Evolutionary conservation across 1,140 invertebrate genomes (phyloP).

Genomic region (Nilaparvata lugens): DNA sequence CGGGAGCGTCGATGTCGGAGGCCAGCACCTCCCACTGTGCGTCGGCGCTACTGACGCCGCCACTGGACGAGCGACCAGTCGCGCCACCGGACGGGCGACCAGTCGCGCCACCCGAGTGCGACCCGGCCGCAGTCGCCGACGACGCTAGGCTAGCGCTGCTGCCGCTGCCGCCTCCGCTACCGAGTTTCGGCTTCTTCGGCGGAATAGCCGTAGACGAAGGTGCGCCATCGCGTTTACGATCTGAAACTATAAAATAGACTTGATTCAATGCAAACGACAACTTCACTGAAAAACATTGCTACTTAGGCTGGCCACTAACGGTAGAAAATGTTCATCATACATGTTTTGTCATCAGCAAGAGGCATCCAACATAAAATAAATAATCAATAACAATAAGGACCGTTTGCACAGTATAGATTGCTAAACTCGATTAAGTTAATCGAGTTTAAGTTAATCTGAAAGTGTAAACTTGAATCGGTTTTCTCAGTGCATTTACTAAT

Average conservation of each 20-base stretch:
- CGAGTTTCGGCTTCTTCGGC: slow-evolving; percentile 39
- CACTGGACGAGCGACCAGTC: slow-evolving; percentile 12
- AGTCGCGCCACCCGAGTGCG: background rate
- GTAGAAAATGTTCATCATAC: too few relatives aligned
- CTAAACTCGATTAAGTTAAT: too few relatives aligned
- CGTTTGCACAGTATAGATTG: too few relatives aligned
- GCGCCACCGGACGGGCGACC: slow-evolving; percentile 21
- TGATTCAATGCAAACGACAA: slow-evolving; percentile 29
- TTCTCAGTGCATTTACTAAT: too few relatives aligned
- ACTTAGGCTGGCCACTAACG: too few relatives aligned
- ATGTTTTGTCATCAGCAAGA: too few relatives aligned
- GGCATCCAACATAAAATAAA: too few relatives aligned
- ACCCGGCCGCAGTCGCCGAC: background rate
- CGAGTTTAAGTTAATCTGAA: background rate
- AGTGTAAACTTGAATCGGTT: slow-evolving; percentile 23
- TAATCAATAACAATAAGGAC: too few relatives aligned
- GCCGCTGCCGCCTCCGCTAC: slow-evolving; percentile 27
- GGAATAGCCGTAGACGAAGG: slow-evolving; percentile 33
- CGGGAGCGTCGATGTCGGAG: slow-evolving; percentile 48
- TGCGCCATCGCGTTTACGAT: slow-evolving; percentile 44
- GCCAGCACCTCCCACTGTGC: slow-evolving; percentile 48
- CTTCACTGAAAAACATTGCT: slow-evolving; percentile 5
- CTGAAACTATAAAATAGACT: slow-evolving; percentile 31
- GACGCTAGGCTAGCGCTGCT: slow-evolving; percentile 30
- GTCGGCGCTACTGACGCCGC: slow-evolving; percentile 23